These are phyloP conservation scores for Nothobranchius kuhntae DNA, from an alignment of 2,113 vertebrate species.

Conservation along the genomic window DNA sequence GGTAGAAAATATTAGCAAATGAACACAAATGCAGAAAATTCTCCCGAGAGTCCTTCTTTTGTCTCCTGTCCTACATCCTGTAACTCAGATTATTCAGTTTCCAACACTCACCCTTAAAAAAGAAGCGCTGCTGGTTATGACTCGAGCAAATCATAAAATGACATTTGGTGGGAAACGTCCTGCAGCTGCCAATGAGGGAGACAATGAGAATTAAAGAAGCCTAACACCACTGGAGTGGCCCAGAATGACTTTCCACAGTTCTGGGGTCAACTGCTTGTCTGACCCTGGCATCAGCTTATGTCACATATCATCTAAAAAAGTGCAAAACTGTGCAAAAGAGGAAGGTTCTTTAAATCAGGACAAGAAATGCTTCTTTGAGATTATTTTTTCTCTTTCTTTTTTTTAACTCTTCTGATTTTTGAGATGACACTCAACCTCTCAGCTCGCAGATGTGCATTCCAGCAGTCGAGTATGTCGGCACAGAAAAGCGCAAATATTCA, in stretches of 20 bases:
- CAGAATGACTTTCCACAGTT: slow-evolving; percentile 45
- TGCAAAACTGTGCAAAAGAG: slow-evolving; percentile 33
- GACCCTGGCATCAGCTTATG: slow-evolving; percentile 51
- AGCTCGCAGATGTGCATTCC: slow-evolving; percentile 51
- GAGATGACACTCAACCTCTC: slow-evolving; percentile 34
- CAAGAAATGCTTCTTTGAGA: slow-evolving; percentile 4
- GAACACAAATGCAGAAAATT: neutral
- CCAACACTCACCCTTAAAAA: slow-evolving; percentile 28
- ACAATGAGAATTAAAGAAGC: slow-evolving; percentile 60
- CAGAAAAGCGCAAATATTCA: too few species aligned
- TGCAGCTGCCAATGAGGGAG: slow-evolving; percentile 47
- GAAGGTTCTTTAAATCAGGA: slow-evolving; percentile 42
- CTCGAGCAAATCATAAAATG: slow-evolving; percentile 56
- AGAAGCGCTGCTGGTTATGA: slow-evolving; percentile 39
- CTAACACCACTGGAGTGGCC: slow-evolving; percentile 43
- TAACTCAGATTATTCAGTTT: slow-evolving; percentile 39
- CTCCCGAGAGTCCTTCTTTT: neutral
- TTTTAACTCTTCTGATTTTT: slow-evolving; percentile 1
- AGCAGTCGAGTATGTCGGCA: neutral
- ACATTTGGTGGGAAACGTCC: slow-evolving; percentile 60
- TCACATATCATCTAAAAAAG: slow-evolving; percentile 61
- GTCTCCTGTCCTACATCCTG: slow-evolving; percentile 6
- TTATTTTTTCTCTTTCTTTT: neutral
- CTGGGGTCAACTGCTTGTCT: slow-evolving; percentile 45
- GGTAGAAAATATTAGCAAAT: slow-evolving; percentile 1